Evolutionary conservation across 2,888 invertebrate genomes (phyloP), one percentile per base, ranked within the genome.

Genomic region (Sarcophaga caerulescens): DNA sequence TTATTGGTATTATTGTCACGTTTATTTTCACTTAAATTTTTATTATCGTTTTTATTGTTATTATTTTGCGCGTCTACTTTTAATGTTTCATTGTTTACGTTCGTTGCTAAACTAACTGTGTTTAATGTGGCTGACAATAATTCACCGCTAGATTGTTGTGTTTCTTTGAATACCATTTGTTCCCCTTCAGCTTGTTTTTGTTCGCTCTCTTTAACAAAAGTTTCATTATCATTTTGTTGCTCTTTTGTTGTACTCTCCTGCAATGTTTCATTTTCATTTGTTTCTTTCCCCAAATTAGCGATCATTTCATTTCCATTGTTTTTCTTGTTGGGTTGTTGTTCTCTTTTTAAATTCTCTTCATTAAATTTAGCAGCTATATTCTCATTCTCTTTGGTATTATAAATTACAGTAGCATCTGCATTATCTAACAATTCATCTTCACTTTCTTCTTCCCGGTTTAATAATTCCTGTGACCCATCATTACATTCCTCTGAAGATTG

Each of bases 401-500:
- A 89, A 85, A 90, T 89, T 83, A 91, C 91, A 83, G 90, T 90
- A 68, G 91, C 91, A 88, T 92, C 92, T 77, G 89, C 88, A 88
- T 90, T 89, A 85, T 90, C 91, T 87, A 91, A 88, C 45, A 90
- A 84, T 68, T 90, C 90, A 85, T 88, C 88, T 62, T 89, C 89
- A 45, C 84, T 88, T 11, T 89, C 89, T 4, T 4, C 88, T 81
- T 88, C 6, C 84, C 85, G 0, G 10, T 19, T 10, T 17, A 65
- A n/a, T 0, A 23, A 6, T 1, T 45, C 8, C 8, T 73, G 81
- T 5, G 25, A 52, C 17, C 73, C 77, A 4, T 89, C 90, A 68
- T 88, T 87, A 44, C 88, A 91, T 85, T 93, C 93, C 84, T 93
- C 93, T 5, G 94, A 95, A 83, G 95, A 95, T 85, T 94, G 93